Evolutionary conservation across 2,888 invertebrate genomes (phyloP).

Genomic region (Epinotia nisella): DNA sequence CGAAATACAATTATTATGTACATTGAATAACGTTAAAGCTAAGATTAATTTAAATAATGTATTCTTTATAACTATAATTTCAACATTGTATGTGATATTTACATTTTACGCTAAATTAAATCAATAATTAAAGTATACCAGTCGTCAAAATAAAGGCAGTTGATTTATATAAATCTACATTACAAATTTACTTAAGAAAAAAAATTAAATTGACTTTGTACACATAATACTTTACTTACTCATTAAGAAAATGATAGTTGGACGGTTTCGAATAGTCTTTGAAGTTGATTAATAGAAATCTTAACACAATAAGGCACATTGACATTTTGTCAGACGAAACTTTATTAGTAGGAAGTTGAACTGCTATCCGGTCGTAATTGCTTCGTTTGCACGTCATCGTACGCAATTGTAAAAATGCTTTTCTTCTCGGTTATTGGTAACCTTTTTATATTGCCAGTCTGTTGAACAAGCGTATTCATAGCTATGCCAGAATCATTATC

Average conservation of each 20-base stretch:
- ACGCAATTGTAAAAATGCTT: slow-evolving; percentile 96
- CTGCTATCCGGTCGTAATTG: slow-evolving; percentile 92
- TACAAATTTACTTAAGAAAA: slow-evolving; percentile 52
- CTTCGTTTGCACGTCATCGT: slow-evolving; percentile 94
- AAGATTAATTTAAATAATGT: slow-evolving; percentile 58
- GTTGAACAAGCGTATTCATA: slow-evolving; percentile 85
- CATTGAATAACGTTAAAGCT: slow-evolving; percentile 72
- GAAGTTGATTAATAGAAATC: slow-evolving; percentile 44
- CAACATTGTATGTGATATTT: slow-evolving; percentile 53
- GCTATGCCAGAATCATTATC: slow-evolving; percentile 93
- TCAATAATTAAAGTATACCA: slow-evolving; percentile 62
- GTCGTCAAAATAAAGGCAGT: slow-evolving; percentile 77
- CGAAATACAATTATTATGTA: slow-evolving; percentile 72
- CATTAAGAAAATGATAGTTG: slow-evolving; percentile 40
- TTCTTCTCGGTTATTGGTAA: slow-evolving; percentile 93
- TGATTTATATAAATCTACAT: slow-evolving; percentile 54
- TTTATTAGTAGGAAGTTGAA: slow-evolving; percentile 86
- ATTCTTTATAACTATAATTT: slow-evolving; percentile 55
- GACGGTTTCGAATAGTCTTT: slow-evolving; percentile 52
- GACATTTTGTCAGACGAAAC: slow-evolving; percentile 48
- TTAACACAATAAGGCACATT: slow-evolving; percentile 65
- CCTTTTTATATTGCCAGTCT: slow-evolving; percentile 85
- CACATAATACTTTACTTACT: slow-evolving; percentile 43
- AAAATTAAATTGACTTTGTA: slow-evolving; percentile 30
- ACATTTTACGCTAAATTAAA: slow-evolving; percentile 60